Evolutionary conservation across 2,888 invertebrate species (phyloP), one percentile per base, ranked within the genome.

Genomic region (Timandra comae): DNA sequence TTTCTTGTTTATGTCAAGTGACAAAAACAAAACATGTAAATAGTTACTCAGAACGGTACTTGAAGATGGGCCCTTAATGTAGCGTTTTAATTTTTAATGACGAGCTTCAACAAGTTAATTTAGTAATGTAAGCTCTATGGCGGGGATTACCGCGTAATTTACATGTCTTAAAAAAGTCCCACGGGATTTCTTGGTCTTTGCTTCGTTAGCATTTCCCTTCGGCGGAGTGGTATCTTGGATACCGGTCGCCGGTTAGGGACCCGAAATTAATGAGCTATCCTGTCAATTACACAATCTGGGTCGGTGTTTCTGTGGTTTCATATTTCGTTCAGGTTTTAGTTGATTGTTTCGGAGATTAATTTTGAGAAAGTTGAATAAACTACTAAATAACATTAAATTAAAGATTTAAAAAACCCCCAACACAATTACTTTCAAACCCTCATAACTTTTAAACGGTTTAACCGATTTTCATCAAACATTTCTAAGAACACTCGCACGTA

Each of bases 231-330:
- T n/a, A n/a, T n/a, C n/a, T n/a, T n/a, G n/a, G n/a, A n/a, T n/a
- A n/a, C n/a, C n/a, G n/a, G n/a, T n/a, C n/a, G n/a, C n/a, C n/a
- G n/a, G n/a, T 41, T 43, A 33, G 40, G 42, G 43, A 33, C 30
- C 16, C 32, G 11, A 43, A 48, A 46, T 46, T 41, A 46, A 46
- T 41, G 38, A 46, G 24, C 38, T 38, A 41, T 43, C 43, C 40
- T 48, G 48, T 46, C 48, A 45, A 43, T 43, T 45, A 46, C 36
- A 32, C 16, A 16, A 16, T 16, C 16, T 6, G 4, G 16, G 16
- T 3, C 16, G 4, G 6, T 16, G 6, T 24, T 16, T 29, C 36
- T 30, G 33, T 38, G 38, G 35, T 29, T 24, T 31, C 27, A n/a
- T n/a, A n/a, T 19, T 23, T 21, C 11, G 21, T 22, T 34, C 16